Base-by-base conservation (phyloP, 1,140 invertebrate genomes). In the Anastatus disparis region DNA sequence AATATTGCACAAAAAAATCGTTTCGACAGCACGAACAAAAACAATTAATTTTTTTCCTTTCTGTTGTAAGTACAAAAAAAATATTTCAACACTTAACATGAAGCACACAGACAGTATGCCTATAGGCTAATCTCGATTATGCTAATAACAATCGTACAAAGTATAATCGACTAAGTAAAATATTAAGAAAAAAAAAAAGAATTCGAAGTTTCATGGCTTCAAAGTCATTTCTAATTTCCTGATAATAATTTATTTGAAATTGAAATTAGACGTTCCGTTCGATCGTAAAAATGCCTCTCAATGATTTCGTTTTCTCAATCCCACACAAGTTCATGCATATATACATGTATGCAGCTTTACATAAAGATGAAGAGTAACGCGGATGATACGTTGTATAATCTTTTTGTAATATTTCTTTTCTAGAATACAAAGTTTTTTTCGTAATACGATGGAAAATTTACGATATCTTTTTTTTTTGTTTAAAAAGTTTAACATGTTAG, bases 161-260 rank as follows among this genome's bases (percentile, higher is more conserved):
- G 20, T 22, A 42, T 24, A 24, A 40, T 12, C 29, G 29, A 17
- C 13, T 27, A 56, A 56, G 38, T 55, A 55, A 56, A 56, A 56
- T 17, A n/a, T n/a, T n/a, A n/a, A n/a, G n/a, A n/a, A n/a, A n/a
- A 7, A 38, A 38, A 38, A 12, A 38, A 12, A 38, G 35, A 38
- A 38, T 6, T 38, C 6, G 35, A 6, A n/a, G n/a, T n/a, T n/a
- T 40, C 56, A 17, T 20, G 10, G 13, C 48, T 38, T 15, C 1
- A n/a, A 52, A n/a, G 22, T 7, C 20, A 20, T 48, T 64, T 40
- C 29, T 20, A 40, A 53, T 65, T 65, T 65, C 63, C 63, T 46
- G 46, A 35, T 53, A 48, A 64, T 52, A 64, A 64, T 52, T 64
- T 48, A 64, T 64, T 35, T 64, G 48, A 40, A 64, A 40, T 64